These are phyloP conservation scores for Epizoanthus ramosus DNA, from an alignment of 92 coral and sea anemone genomes.

Conservation along the genomic window DNA sequence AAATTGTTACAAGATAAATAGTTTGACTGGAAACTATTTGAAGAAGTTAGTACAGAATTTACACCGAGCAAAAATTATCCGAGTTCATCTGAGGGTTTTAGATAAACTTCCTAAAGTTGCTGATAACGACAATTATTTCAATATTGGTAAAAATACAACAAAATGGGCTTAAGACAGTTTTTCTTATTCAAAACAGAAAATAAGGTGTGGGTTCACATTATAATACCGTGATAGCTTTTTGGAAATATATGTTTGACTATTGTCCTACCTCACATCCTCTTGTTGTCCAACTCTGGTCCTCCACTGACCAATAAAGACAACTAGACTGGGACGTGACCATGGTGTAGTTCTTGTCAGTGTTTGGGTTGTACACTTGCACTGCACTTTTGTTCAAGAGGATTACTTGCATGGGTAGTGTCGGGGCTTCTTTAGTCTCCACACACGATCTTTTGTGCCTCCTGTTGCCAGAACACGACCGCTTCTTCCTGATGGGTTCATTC, in stretches of 20 bases:
- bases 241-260: not conserved
- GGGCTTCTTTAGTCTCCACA: slow-evolving; percentile 77
- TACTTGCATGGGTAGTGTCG: slow-evolving; percentile 20
- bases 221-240: not conserved
- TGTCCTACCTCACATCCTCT: slow-evolving; percentile 71
- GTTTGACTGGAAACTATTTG: too few relatives aligned
- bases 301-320: slow-evolving; percentile 73
- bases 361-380: slow-evolving; percentile 64
- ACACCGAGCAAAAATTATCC: too few relatives aligned
- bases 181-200: too few relatives aligned
- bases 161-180: too few relatives aligned
- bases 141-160: too few relatives aligned
- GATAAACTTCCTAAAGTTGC: too few relatives aligned
- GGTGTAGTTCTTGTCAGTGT: slow-evolving; percentile 72
- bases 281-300: slow-evolving; percentile 56
- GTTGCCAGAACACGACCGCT: slow-evolving; percentile 66
- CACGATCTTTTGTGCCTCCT: slow-evolving; percentile 77
- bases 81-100: too few relatives aligned
- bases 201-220: not conserved
- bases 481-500: slow-evolving; percentile 40
- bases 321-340: slow-evolving; percentile 48
- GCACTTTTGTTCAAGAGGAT: slow-evolving; percentile 63
- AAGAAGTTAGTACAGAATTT: too few relatives aligned
- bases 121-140: too few relatives aligned
- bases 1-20: too few relatives aligned